These are phyloP conservation scores for Camponotus pennsylvanicus DNA, from an alignment of 1,140 invertebrate genomes.

Conservation along the genomic window DNA sequence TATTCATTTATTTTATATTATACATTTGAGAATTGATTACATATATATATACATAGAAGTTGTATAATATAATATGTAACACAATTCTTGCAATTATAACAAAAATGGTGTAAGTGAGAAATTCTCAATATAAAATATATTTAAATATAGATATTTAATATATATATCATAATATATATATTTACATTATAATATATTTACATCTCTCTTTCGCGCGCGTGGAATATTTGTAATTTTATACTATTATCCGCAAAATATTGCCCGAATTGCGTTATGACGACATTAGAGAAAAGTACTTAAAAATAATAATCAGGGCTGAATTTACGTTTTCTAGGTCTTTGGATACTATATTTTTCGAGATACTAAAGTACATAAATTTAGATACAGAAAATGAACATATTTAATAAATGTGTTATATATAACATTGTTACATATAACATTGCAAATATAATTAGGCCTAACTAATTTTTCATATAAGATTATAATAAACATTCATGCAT, in stretches of 20 bases:
- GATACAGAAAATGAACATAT: neutral
- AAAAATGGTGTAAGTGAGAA: conserved; percentile 12
- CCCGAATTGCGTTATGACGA: conserved; percentile 44
- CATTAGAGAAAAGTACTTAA: conserved; percentile 63
- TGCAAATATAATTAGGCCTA: neutral
- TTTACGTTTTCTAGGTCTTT: neutral
- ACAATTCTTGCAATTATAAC: conserved; percentile 15
- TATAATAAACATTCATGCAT: neutral
- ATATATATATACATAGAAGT: neutral
- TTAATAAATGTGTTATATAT: neutral
- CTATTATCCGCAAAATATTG: conserved; percentile 11
- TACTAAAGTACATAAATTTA: neutral
- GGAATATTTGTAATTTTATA: conserved; percentile 72
- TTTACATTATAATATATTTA: conserved; percentile 14
- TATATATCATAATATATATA: conserved; percentile 29
- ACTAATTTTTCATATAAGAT: neutral
- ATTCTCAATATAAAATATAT: neutral
- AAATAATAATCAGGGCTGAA: conserved; percentile 5
- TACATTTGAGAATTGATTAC: neutral
- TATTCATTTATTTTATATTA: neutral
- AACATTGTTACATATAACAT: neutral
- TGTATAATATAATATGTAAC: neutral
- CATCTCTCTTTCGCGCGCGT: conserved; percentile 10
- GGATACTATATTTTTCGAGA: neutral
- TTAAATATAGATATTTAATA: conserved; percentile 36